Evolutionary conservation across 2,113 vertebrate species (phyloP).

Genomic region (Mobula birostris): DNA sequence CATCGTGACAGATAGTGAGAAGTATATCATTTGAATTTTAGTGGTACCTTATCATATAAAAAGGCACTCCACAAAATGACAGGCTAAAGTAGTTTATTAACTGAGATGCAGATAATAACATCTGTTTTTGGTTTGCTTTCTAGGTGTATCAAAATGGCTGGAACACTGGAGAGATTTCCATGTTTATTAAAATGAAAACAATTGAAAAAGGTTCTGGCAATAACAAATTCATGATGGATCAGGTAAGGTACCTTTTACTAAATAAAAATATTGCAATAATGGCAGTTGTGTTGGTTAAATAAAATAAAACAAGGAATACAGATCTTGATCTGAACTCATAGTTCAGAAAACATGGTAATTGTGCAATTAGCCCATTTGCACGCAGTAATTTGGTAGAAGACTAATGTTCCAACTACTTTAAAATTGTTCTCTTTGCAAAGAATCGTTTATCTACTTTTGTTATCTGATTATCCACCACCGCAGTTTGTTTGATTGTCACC

Average conservation of each 20-base stretch:
- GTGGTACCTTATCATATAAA: background rate
- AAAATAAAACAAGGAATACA: background rate
- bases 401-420: too few species aligned
- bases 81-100: background rate
- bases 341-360: background rate
- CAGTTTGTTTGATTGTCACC: background rate
- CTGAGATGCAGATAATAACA: background rate
- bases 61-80: background rate
- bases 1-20: background rate
- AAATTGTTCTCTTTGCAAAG: background rate
- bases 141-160: slow-evolving; percentile 47
- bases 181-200: slow-evolving; percentile 44
- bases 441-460: background rate
- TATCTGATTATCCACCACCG: background rate
- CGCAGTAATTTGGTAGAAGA: background rate
- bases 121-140: background rate
- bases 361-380: background rate
- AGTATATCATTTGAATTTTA: background rate
- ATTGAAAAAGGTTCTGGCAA: slow-evolving; percentile 38
- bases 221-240: slow-evolving; percentile 36
- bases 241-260: slow-evolving; percentile 38
- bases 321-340: background rate
- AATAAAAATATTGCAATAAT: background rate
- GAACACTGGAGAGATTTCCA: slow-evolving; percentile 39
- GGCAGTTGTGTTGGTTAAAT: background rate